Conservation (phyloP, 1,140 invertebrate genomes). For the Metaphire vulgaris region DNA sequence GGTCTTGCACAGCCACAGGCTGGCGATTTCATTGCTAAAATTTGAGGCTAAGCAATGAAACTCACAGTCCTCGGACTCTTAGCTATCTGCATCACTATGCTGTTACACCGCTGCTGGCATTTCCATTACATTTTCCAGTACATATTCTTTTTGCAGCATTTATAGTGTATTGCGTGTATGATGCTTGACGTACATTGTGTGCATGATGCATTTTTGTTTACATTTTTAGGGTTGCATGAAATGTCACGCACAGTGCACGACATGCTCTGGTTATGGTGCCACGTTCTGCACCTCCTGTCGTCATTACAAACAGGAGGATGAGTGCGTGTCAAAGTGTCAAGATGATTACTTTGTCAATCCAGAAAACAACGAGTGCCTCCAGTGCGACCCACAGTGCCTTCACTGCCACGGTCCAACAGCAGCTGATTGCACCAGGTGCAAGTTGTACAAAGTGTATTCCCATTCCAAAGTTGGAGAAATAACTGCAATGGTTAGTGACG, state of each 20-base stretch:
- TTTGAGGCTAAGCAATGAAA: too few relatives aligned
- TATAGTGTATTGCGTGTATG: too few relatives aligned
- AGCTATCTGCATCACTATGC: too few relatives aligned
- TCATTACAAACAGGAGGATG: constrained; percentile 32
- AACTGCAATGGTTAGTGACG: neutral
- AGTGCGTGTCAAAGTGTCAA: constrained; percentile 29
- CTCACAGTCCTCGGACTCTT: too few relatives aligned
- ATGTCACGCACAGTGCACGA: constrained; percentile 81
- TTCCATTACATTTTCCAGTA: too few relatives aligned
- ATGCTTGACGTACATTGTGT: too few relatives aligned
- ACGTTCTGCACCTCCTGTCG: constrained; percentile 37
- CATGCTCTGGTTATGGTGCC: constrained; percentile 59
- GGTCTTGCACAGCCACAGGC: too few relatives aligned
- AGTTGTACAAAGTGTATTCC: constrained; percentile 74
- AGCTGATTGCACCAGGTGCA: constrained; percentile 72
- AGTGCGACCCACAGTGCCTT: constrained; percentile 85
- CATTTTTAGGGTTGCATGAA: constrained; percentile 47
- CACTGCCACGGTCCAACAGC: constrained; percentile 69
- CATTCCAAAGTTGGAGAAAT: constrained; percentile 33
- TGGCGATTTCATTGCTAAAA: too few relatives aligned
- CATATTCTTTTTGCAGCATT: too few relatives aligned
- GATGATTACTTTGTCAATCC: constrained; percentile 58
- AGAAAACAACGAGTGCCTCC: constrained; percentile 61
- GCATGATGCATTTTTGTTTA: too few relatives aligned
- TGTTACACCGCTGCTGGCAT: too few relatives aligned